Conservation (phyloP, 2,888 invertebrate species). For the Orthonevra nobilis region DNA sequence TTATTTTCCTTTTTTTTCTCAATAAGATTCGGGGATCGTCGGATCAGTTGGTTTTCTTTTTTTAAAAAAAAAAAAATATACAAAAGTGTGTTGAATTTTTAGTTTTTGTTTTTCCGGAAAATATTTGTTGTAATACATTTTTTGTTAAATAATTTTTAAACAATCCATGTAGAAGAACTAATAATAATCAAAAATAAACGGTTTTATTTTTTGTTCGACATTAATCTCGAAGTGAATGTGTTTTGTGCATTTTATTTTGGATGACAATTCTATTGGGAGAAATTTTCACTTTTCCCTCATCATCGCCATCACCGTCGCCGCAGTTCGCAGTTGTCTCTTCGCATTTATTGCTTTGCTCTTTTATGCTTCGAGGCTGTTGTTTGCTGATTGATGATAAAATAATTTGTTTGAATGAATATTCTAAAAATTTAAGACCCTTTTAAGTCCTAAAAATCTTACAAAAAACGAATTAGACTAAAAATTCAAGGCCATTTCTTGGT, state of each 20-base stretch:
- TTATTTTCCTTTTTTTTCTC: constrained; percentile 69
- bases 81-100: constrained; percentile 58
- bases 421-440: constrained; percentile 21
- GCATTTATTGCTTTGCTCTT: constrained; percentile 55
- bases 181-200: neutral
- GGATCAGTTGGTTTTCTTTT: constrained; percentile 65
- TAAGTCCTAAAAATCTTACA: constrained; percentile 9
- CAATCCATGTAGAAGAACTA: too few species aligned
- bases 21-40: constrained; percentile 68
- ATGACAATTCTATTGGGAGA: constrained; percentile 57
- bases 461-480: too few species aligned
- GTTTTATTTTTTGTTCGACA: constrained; percentile 14
- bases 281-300: constrained; percentile 65
- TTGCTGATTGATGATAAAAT: constrained; percentile 52
- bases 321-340: constrained; percentile 52
- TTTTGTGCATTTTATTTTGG: constrained; percentile 49
- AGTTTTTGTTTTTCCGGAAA: constrained; percentile 53
- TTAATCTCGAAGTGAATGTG: constrained; percentile 42
- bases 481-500: constrained; percentile 39
- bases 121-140: neutral
- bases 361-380: constrained; percentile 38
- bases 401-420: constrained; percentile 30
- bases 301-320: constrained; percentile 56
- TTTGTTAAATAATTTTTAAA: constrained; percentile 3
- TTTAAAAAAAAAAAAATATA: constrained; percentile 43